phyloP scores from a whole-genome alignment of 2,797 vertebrate species.

The Zonotrichia albicollis region DNA sequence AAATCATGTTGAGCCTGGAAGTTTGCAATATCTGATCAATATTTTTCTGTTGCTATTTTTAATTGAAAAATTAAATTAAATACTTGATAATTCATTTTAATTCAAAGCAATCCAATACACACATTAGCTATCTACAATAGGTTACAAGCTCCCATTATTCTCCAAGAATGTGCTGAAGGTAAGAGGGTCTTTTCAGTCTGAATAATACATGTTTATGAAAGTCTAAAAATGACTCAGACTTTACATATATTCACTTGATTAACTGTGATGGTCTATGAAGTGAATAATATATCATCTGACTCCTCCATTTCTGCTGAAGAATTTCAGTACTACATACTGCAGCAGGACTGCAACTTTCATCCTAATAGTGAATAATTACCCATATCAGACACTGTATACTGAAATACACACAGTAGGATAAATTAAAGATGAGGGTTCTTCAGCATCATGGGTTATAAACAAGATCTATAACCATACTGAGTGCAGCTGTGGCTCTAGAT shows the following conservation, averaged over 20 bases:
- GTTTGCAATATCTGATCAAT: background rate
- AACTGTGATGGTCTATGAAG: conserved; percentile 52
- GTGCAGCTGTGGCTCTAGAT: conserved; percentile 52
- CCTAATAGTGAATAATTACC: conserved; percentile 61
- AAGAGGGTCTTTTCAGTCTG: conserved; percentile 25
- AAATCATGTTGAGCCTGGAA: background rate
- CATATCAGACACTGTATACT: conserved; percentile 38
- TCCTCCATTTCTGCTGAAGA: conserved; percentile 41
- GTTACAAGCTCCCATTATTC: conserved; percentile 7
- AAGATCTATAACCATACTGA: conserved; percentile 53
- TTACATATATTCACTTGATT: conserved; percentile 60
- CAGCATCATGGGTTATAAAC: conserved; percentile 45
- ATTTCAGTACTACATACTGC: conserved; percentile 38
- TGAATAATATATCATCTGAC: conserved; percentile 48
- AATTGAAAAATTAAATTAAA: conserved; percentile 35
- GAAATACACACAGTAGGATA: conserved; percentile 56
- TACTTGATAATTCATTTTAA: conserved; percentile 1
- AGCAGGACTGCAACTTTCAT: conserved; percentile 47
- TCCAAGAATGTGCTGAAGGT: background rate
- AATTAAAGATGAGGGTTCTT: conserved; percentile 63
- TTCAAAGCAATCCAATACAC: background rate
- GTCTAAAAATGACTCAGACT: conserved; percentile 55
- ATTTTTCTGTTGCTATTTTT: conserved; percentile 20
- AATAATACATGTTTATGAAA: conserved; percentile 63
- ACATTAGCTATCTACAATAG: background rate